A percentile compares a stretch with the other conserved stretches of the same genome.
These are phyloP conservation scores for Machimus rusticus DNA, from an alignment of 2,888 invertebrate genomes.

Conservation along the genomic window DNA sequence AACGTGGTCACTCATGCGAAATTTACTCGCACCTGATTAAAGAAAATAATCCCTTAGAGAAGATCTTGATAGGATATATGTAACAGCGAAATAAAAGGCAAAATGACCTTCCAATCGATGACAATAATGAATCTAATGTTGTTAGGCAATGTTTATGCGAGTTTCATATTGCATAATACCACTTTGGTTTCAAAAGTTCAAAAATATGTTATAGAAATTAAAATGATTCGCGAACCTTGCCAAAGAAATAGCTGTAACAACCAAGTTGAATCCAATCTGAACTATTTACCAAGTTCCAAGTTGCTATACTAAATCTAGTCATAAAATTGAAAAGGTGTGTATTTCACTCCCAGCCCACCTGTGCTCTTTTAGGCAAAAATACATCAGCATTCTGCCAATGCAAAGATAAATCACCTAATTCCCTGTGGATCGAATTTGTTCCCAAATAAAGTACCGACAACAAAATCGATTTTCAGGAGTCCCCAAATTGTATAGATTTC, in stretches of 20 bases:
- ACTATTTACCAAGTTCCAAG: background rate
- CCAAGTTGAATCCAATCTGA: background rate
- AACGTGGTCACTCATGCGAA: background rate
- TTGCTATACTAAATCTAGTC: background rate
- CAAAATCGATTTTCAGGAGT: conserved; percentile 10
- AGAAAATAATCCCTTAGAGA: background rate
- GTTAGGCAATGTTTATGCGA: background rate
- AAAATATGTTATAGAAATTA: background rate
- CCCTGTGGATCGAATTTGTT: conserved; percentile 40
- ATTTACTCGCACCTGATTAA: background rate
- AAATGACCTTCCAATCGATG: background rate
- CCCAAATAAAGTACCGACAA: conserved; percentile 28
- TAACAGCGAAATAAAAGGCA: background rate
- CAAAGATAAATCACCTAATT: conserved; percentile 43
- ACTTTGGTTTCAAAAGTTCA: background rate
- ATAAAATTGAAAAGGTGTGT: background rate
- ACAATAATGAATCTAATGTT: background rate
- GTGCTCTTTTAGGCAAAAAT: background rate
- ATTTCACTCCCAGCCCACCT: background rate
- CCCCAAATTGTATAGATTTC: background rate
- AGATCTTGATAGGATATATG: background rate
- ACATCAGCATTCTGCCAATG: conserved; percentile 11
- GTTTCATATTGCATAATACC: background rate
- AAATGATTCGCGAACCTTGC: no score
- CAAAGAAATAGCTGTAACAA: background rate